phyloP scores from a whole-genome alignment of 2,113 vertebrate genomes.

The mouse (Mus musculus) region GRCm39 chr2:115796001-115796500 shows the following conservation, averaged over 20 bases:
- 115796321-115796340: background rate
- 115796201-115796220: background rate
- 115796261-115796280: background rate
- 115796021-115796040: background rate
- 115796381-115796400: background rate
- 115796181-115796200: constrained; percentile 13
- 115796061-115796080: background rate
- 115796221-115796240: background rate
- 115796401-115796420: background rate
- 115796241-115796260: background rate
- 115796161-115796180: background rate
- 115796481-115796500: background rate
- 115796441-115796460: no score
- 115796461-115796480: no score
- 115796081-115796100: background rate
- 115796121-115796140: background rate
- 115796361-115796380: background rate
- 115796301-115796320: constrained; percentile 1
- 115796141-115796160: background rate
- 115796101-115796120: constrained; percentile 48
- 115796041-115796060: background rate
- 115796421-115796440: background rate
- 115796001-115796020: background rate
- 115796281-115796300: constrained; percentile 37
- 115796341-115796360: background rate